These are phyloP conservation scores for Andricus grossulariae DNA, from an alignment of 1,140 invertebrate genomes.

Conservation along the genomic window DNA sequence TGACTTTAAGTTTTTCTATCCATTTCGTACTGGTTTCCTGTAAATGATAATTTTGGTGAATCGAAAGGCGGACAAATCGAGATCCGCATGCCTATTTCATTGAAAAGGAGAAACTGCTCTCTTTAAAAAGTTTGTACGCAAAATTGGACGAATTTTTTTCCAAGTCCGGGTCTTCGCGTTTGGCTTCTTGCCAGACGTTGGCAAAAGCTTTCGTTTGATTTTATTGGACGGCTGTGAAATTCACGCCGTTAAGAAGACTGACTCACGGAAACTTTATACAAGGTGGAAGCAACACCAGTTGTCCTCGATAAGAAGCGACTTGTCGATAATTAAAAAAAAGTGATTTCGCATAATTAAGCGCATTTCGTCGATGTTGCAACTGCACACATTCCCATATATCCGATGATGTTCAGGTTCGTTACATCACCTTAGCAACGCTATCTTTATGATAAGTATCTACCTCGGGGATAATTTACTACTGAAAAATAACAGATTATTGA, in stretches of 20 bases:
- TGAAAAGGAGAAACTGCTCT: constrained; percentile 9
- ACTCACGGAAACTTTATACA: constrained; percentile 13
- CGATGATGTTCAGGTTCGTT: constrained; percentile 3
- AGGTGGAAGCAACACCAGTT: constrained; percentile 23
- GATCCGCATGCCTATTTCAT: not conserved
- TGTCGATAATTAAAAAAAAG: constrained; percentile 45
- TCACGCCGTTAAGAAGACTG: constrained; percentile 40
- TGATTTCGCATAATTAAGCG: constrained; percentile 47
- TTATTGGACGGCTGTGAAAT: constrained; percentile 45
- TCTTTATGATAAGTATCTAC: constrained; percentile 31
- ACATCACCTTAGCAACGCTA: constrained; percentile 30
- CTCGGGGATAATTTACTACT: constrained; percentile 22
- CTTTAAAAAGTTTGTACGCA: constrained; percentile 7
- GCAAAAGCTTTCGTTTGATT: constrained; percentile 12
- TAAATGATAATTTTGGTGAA: not conserved
- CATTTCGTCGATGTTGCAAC: constrained; percentile 20
- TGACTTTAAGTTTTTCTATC: no score
- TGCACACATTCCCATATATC: constrained; percentile 18
- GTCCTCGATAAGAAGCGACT: constrained; percentile 23
- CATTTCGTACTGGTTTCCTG: no score
- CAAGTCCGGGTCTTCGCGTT: not conserved
- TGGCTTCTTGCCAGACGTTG: not conserved
- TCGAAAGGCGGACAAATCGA: constrained; percentile 2
- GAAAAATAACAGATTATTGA: constrained; percentile 31
- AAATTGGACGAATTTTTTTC: not conserved